phyloP scores from a whole-genome alignment of 1,140 invertebrate species.

The Drosophila ambigua region DNA sequence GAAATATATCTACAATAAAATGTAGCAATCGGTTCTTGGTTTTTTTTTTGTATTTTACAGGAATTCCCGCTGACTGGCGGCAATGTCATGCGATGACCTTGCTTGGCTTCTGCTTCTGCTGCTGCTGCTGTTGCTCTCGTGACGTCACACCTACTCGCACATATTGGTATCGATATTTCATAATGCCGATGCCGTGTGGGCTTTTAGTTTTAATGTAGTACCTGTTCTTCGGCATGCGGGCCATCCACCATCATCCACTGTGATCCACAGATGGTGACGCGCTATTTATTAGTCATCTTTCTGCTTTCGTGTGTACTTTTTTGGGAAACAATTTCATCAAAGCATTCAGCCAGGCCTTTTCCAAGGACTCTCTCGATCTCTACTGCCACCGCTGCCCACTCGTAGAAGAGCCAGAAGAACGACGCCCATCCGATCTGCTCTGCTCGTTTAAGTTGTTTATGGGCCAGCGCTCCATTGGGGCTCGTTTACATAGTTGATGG shows the following conservation, averaged over 20 bases:
- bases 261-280: constrained; percentile 15
- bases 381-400: constrained; percentile 28
- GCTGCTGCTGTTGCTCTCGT: constrained; percentile 35
- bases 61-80: constrained; percentile 67
- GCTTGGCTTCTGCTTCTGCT: constrained; percentile 17
- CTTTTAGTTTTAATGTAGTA: constrained; percentile 36
- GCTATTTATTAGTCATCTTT: constrained; percentile 2
- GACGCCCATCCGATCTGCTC: constrained; percentile 42
- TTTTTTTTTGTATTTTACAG: constrained; percentile 41
- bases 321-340: constrained; percentile 39
- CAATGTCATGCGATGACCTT: constrained; percentile 69
- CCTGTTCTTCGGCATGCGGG: constrained; percentile 49
- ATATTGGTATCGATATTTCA: constrained; percentile 43
- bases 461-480: constrained; percentile 9
- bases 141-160: constrained; percentile 50
- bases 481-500: constrained; percentile 72
- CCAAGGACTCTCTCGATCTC: constrained; percentile 47
- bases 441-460: constrained; percentile 74
- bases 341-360: constrained; percentile 25
- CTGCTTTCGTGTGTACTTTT: constrained; percentile 12
- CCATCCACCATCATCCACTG: background rate
- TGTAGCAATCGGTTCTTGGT: constrained; percentile 1
- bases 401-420: constrained; percentile 5
- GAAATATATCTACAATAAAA: constrained; percentile 28
- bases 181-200: constrained; percentile 39